These are phyloP conservation scores for Clarias pachynema DNA, from an alignment of 2,797 vertebrate genomes.

Conservation along the genomic window DNA sequence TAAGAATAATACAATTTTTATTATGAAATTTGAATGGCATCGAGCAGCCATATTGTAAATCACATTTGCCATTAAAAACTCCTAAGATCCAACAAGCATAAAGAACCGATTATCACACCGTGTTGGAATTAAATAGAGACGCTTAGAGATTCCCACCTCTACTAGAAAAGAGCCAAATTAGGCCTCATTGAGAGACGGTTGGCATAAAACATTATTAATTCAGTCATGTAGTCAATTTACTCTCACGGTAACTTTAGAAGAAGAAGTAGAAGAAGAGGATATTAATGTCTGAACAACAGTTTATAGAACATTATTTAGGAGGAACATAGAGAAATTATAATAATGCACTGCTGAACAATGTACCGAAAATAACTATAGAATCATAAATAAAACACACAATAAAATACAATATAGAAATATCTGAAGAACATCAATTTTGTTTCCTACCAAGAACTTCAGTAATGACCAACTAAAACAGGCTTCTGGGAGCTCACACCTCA, in stretches of 20 bases:
- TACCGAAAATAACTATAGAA: neutral
- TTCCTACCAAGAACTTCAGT: slow-evolving; percentile 3
- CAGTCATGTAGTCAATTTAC: slow-evolving; percentile 54
- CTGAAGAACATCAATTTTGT: neutral
- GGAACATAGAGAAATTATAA: neutral
- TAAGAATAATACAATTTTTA: neutral
- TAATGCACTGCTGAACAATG: neutral
- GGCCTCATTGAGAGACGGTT: slow-evolving; percentile 63
- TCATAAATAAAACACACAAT: neutral
- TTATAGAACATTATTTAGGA: neutral
- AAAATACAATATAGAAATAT: slow-evolving; percentile 3
- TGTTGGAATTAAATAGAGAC: neutral
- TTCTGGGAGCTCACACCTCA: neutral
- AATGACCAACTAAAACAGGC: slow-evolving; percentile 11
- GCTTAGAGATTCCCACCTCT: neutral
- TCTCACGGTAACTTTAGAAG: slow-evolving; percentile 26
- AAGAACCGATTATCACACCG: neutral
- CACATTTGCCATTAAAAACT: neutral
- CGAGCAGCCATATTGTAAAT: neutral
- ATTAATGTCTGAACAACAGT: neutral
- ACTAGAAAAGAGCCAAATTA: slow-evolving; percentile 57
- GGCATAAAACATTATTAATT: slow-evolving; percentile 64
- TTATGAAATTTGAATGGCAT: neutral
- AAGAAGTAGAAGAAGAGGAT: neutral
- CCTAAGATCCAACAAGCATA: neutral